These are phyloP conservation scores for Naso thynnoides DNA, from an alignment of 2,797 vertebrate species.

Conservation along the genomic window DNA sequence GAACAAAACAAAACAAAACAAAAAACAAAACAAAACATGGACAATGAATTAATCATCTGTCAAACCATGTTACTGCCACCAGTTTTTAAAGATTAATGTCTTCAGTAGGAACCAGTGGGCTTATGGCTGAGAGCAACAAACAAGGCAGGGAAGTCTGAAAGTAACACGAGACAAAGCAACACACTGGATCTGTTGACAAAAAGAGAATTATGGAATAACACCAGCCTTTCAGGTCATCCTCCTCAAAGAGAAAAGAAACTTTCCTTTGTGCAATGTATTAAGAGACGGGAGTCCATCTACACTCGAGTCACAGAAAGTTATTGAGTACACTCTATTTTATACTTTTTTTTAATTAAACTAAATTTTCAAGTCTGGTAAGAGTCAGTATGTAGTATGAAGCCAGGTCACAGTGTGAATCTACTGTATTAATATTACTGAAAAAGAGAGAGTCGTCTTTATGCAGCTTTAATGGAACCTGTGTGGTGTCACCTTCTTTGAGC, in stretches of 20 bases:
- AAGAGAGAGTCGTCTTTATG: constrained; percentile 11
- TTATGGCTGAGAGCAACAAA: not conserved
- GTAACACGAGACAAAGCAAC: not conserved
- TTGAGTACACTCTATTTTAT: not conserved
- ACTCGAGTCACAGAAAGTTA: not conserved
- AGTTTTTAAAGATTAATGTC: not conserved
- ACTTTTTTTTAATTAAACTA: not conserved
- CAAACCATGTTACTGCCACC: not conserved
- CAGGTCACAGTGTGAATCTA: not conserved
- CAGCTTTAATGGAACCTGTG: constrained; percentile 9
- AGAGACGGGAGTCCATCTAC: not conserved
- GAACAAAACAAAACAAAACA: too few species aligned
- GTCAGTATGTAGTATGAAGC: not conserved
- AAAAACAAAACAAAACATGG: not conserved
- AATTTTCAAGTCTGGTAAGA: not conserved
- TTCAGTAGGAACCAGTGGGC: not conserved
- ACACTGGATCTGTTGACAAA: not conserved
- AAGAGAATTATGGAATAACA: not conserved
- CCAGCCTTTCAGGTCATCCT: not conserved
- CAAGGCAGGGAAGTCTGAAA: not conserved
- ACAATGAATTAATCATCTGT: not conserved
- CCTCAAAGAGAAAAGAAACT: not conserved
- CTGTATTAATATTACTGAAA: not conserved
- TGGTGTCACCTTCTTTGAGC: constrained; percentile 10
- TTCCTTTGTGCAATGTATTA: not conserved